These are phyloP conservation scores for Pollenia amentaria DNA, from an alignment of 2,888 invertebrate genomes.

Conservation along the genomic window DNA sequence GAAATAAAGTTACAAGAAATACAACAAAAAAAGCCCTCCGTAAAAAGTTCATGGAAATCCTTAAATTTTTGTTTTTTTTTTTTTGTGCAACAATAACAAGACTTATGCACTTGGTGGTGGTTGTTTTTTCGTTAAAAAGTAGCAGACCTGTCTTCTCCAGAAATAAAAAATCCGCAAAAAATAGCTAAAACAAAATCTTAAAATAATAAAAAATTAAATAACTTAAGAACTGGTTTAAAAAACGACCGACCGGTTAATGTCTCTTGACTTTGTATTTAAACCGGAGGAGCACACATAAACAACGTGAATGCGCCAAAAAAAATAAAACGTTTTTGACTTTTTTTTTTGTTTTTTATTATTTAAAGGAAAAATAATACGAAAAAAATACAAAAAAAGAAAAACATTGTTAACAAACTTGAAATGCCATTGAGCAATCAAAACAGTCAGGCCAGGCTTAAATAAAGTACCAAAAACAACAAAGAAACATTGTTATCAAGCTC, in stretches of 20 bases:
- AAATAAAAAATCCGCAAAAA: constrained; percentile 28
- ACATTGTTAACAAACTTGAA: constrained; percentile 77
- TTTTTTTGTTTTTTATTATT: constrained; percentile 53
- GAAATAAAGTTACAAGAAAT: constrained; percentile 7
- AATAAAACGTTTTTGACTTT: constrained; percentile 17
- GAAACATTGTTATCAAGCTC: constrained; percentile 44
- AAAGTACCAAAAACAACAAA: constrained; percentile 65
- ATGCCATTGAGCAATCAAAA: constrained; percentile 75
- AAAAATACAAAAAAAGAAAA: constrained; percentile 73
- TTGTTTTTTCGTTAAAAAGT: constrained; percentile 40
- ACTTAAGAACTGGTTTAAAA: constrained; percentile 69
- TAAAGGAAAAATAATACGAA: constrained; percentile 65
- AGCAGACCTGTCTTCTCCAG: constrained; percentile 72
- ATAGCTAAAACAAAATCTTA: constrained; percentile 47
- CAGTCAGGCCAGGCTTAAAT: constrained; percentile 52
- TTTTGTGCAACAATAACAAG: constrained; percentile 44
- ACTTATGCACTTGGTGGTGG: constrained; percentile 64
- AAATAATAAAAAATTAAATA: constrained; percentile 51
- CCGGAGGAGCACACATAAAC: constrained; percentile 49
- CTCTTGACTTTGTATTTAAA: constrained; percentile 74
- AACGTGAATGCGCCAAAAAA: constrained; percentile 68
- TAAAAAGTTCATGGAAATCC: constrained; percentile 71
- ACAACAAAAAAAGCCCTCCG: constrained; percentile 3
- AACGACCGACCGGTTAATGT: constrained; percentile 73
- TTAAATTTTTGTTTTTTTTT: constrained; percentile 40